Conservation (phyloP, 23 tunicate species). For the Ascidia mentula region DNA sequence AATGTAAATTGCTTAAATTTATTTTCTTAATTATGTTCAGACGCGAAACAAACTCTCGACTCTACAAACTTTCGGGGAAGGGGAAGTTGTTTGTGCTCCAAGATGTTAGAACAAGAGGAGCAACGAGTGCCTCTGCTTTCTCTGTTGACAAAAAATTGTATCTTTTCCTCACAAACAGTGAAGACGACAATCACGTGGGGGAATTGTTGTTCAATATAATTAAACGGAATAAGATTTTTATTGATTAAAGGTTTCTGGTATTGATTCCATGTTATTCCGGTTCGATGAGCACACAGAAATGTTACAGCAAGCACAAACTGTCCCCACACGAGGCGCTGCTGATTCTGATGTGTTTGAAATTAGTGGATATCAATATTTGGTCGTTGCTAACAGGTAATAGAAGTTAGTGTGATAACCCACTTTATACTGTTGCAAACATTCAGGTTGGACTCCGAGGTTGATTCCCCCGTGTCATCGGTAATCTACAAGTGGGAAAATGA, state of each 20-base stretch:
- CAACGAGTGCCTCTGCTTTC: slow-evolving; percentile 41
- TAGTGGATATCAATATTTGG: slow-evolving; percentile 38
- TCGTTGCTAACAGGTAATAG: slow-evolving; percentile 72
- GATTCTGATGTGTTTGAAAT: slow-evolving; percentile 22
- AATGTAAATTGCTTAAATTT: neutral
- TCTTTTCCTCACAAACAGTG: slow-evolving; percentile 57
- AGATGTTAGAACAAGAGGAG: slow-evolving; percentile 69
- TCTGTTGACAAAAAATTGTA: slow-evolving; percentile 17
- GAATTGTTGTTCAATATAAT: neutral
- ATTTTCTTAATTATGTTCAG: slow-evolving; percentile 22
- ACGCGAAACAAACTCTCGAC: slow-evolving; percentile 56
- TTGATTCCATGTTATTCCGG: slow-evolving; percentile 57
- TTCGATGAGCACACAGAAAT: slow-evolving; percentile 20
- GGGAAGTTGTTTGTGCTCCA: slow-evolving; percentile 38
- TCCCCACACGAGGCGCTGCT: slow-evolving; percentile 83
- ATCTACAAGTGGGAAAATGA: slow-evolving; percentile 63
- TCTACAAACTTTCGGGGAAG: slow-evolving; percentile 38
- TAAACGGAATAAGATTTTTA: neutral
- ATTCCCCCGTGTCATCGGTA: slow-evolving; percentile 42
- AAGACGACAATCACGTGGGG: slow-evolving; percentile 64
- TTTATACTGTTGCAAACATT: slow-evolving; percentile 23
- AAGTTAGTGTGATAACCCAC: slow-evolving; percentile 1
- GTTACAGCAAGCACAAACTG: slow-evolving; percentile 54
- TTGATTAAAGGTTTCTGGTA: slow-evolving; percentile 49
- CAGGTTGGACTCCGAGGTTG: slow-evolving; percentile 62